Base-by-base conservation (phyloP, 2,888 invertebrate genomes). In the Toxonevra muliebris region DNA sequence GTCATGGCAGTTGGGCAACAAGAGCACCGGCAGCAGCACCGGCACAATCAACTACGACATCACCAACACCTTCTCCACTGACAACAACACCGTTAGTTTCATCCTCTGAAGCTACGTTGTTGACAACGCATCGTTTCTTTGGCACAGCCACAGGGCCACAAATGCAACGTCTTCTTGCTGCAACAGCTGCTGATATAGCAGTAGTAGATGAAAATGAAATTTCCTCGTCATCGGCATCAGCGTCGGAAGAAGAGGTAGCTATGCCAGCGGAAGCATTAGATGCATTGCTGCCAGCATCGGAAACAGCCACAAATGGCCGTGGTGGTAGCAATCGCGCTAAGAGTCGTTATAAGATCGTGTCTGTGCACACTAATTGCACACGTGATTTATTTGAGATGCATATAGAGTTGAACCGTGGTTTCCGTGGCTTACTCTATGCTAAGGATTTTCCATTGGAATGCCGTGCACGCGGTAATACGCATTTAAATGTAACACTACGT, bases 381-480 rank as follows among this genome's bases (percentile, higher is more conserved):
- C 87, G 89, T 67, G 87, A 88, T 65, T 85, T 88, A 65, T 86
- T 92, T 77, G 89, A 90, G 69, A 88, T 91, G 69, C 87, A 88
- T 65, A 79, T 92, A 13, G 86, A 86, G 59, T 87, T 92, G 87
- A 84, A 77, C 68, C 80, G 80, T 15, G 76, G 74, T 0, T 93
- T 93, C 84, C 90, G 90, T 75, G 93, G 93, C 9, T 82, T 92
- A 9, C 85, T 93, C 43, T 93, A 92, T 78, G 91, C 92, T 71
- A 91, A 90, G 83, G 92, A 92, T 75, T 93, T 92, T 82, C 89
- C 91, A 0, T 88, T 90, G 69, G 92, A 92, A 79, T 93, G 93
- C 77, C 87, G 88, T 41, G 86, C 88, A 12, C 87, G 88, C 78
- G 92, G 92, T 85, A 80, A 78, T 61, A 72, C 74, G 17, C 73